Base-by-base conservation (phyloP, 2,888 invertebrate species). In the Tetragonula carbonaria region DNA sequence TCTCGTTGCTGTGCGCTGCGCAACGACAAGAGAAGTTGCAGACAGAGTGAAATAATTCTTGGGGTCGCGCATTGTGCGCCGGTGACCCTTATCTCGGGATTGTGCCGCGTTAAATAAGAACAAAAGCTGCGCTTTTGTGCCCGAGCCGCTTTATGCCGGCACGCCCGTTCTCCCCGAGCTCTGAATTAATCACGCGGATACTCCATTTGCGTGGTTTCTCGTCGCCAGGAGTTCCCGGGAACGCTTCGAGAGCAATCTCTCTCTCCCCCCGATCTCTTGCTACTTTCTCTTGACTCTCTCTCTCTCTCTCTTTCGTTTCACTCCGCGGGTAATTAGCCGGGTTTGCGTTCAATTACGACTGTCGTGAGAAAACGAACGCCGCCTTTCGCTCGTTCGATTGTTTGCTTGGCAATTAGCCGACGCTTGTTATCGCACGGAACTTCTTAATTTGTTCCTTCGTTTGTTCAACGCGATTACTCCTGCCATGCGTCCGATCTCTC, bases 181-280 rank as follows among this genome's bases (percentile, higher is more conserved):
- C 85, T 77, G 85, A 85, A 85, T 85, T 85, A 85, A 85, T 85
- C 85, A 85, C 76, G 70, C 79, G 80, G 85, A 75, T 80, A 80
- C 80, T 71, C 74, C 77, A 75, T 74, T 79, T 76, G 71, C 76
- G 72, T 50, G 72, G 67, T 84, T 79, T 23, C 63, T 59, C 78
- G 68, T 66, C 76, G 66, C 72, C 71, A 51, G 65, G 74, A 84
- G 74, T 84, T 62, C 28, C 70, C 74, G 23, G 28, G 53, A 68
- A 83, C n/a, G 72, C 65, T 83, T 83, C 76, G 57, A 68, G 66
- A n/a, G n/a, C 53, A 16, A 14, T 33, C 45, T 59, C 33, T 3
- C 14, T 6, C 21, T 65, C 13, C 2, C 13, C 18, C 28, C 14
- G 8, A 6, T 28, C 50, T 1, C 28, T 70, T 8, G 53, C 33